A percentile compares a stretch with the other conserved stretches of the same genome.
These are phyloP conservation scores for Alloscopus bannaensis DNA, from an alignment of 2,888 invertebrate genomes.

Conservation along the genomic window DNA sequence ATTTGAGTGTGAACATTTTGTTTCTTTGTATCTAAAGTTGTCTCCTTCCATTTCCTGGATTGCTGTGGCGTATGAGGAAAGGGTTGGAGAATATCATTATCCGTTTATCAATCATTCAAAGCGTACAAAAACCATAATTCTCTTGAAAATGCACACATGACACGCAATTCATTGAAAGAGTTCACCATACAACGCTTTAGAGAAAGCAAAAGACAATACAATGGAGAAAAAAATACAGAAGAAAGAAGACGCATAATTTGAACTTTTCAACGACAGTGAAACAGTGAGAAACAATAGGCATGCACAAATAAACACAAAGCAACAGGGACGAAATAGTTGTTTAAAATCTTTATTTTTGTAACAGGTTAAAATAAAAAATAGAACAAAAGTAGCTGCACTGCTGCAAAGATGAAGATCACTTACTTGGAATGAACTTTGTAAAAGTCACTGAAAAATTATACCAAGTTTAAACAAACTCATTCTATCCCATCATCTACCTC, in stretches of 20 bases:
- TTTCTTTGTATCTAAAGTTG: slow-evolving; percentile 94
- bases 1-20: slow-evolving; percentile 98
- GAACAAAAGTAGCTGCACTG: slow-evolving; percentile 45
- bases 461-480: no score
- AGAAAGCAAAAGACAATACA: not conserved
- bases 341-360: slow-evolving; percentile 53
- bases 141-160: slow-evolving; percentile 31
- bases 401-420: slow-evolving; percentile 27
- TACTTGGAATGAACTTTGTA: slow-evolving; percentile 17
- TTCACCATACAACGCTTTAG: not conserved
- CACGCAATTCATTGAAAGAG: not conserved
- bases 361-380: slow-evolving; percentile 35
- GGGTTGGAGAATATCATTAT: slow-evolving; percentile 3
- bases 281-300: slow-evolving; percentile 43
- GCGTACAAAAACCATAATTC: slow-evolving; percentile 25
- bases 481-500: no score
- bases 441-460: no score
- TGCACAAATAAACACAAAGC: slow-evolving; percentile 60
- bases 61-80: slow-evolving; percentile 77
- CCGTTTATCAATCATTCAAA: not conserved
- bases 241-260: slow-evolving; percentile 4
- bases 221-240: slow-evolving; percentile 8
- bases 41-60: slow-evolving; percentile 95
- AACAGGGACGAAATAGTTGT: slow-evolving; percentile 48
- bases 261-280: slow-evolving; percentile 9